A percentile compares a stretch with the other conserved stretches of the same genome.
Conservation (phyloP, 2,888 invertebrate species). For the Pteria penguin region DNA sequence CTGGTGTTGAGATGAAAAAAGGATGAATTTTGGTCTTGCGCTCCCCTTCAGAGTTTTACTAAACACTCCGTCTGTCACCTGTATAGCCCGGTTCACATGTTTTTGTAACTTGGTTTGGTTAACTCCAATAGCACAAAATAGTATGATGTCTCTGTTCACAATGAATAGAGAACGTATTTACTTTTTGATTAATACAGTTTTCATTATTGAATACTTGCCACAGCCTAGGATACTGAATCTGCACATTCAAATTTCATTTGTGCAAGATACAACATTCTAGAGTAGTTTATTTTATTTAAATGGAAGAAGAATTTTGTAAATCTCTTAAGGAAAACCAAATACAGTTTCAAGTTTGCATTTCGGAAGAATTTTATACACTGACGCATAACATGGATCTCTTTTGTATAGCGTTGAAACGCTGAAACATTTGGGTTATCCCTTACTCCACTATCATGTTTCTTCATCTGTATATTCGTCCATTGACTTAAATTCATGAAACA, state of each 20-base stretch:
- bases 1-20: conserved; percentile 1
- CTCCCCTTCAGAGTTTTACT: conserved; percentile 23
- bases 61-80: conserved; percentile 26
- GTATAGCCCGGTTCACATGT: conserved; percentile 30
- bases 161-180: too few relatives aligned
- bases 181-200: conserved; percentile 20
- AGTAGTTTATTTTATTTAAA: conserved; percentile 21
- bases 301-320: conserved; percentile 24
- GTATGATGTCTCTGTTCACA: conserved; percentile 15
- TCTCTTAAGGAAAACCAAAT: conserved; percentile 4
- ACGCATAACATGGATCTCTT: background rate
- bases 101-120: conserved; percentile 28
- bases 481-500: background rate
- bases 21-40: conserved; percentile 17
- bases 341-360: conserved; percentile 7
- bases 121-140: conserved; percentile 30
- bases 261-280: conserved; percentile 30
- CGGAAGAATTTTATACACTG: conserved; percentile 5
- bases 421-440: background rate
- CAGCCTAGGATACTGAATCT: background rate
- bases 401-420: conserved; percentile 7
- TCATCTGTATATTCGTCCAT: background rate
- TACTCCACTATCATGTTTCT: background rate
- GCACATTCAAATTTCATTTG: conserved; percentile 13
- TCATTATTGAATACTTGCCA: conserved; percentile 9